Percentiles rank a stretch among this genome's conserved stretches.
Conservation (phyloP, 2,797 vertebrate genomes). For the Australoheros facetus region DNA sequence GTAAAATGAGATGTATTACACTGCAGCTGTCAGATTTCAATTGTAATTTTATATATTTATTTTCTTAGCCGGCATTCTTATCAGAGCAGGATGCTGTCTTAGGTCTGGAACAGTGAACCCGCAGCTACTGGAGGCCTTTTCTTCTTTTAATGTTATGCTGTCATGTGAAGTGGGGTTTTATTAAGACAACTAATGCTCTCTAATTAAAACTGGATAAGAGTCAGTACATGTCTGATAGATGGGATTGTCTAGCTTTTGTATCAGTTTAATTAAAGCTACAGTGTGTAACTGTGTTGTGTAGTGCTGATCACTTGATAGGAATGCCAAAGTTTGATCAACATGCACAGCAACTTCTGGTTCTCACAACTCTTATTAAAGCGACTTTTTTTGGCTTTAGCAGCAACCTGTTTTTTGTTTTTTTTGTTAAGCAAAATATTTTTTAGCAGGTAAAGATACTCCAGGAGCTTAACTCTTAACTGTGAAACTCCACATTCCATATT, state of each 20-base stretch:
- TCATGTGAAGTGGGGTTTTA: conserved; percentile 2
- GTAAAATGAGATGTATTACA: conserved; percentile 47
- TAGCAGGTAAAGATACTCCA: neutral
- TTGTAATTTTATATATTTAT: conserved; percentile 16
- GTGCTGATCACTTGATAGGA: neutral
- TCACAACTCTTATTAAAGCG: neutral
- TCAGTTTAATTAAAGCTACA: neutral
- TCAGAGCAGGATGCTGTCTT: neutral
- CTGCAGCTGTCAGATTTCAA: conserved; percentile 34
- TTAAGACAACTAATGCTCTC: neutral
- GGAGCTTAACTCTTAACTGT: neutral
- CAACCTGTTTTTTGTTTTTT: too few species aligned
- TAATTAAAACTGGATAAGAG: conserved; percentile 1
- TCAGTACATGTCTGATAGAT: neutral
- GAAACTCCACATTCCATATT: neutral
- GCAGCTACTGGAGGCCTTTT: neutral
- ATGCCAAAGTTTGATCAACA: neutral
- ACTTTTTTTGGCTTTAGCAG: neutral
- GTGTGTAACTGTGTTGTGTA: neutral
- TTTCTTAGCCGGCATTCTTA: conserved; percentile 14
- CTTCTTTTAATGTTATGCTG: neutral
- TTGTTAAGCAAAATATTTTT: too few species aligned
- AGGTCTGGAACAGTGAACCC: neutral
- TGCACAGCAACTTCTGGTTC: neutral
- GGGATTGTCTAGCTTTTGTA: neutral